Conservation (phyloP, 2,113 vertebrate genomes). For the Xiphophorus couchianus region DNA sequence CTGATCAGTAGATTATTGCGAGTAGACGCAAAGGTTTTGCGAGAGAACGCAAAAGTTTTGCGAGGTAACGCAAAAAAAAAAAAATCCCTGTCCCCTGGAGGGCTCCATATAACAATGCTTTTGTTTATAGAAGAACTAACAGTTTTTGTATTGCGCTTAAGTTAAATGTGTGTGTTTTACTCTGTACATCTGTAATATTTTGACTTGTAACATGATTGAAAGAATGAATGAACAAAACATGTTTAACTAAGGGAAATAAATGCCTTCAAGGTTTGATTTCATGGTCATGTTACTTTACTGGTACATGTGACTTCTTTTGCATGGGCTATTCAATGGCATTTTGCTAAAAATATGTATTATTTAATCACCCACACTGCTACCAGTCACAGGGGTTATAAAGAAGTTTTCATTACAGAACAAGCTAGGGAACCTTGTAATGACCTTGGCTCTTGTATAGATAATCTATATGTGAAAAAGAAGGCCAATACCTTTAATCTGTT, state of each 20-base stretch:
- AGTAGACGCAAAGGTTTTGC: too few species aligned
- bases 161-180: background rate
- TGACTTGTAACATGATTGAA: slow-evolving; percentile 8
- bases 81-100: too few species aligned
- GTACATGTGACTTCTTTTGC: background rate
- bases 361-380: background rate
- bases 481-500: background rate
- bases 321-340: background rate
- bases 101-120: background rate
- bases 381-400: too few species aligned
- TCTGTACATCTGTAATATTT: slow-evolving; percentile 14
- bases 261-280: background rate
- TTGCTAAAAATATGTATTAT: background rate
- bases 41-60: too few species aligned
- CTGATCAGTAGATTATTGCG: too few species aligned
- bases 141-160: background rate
- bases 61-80: too few species aligned
- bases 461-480: background rate
- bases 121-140: background rate
- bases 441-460: background rate
- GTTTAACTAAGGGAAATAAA: background rate
- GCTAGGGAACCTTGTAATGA: background rate
- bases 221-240: slow-evolving; percentile 4
- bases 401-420: background rate
- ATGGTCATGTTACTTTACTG: background rate